Base-by-base conservation (phyloP, 2,888 invertebrate species). In the Drosophila ustulata region DNA sequence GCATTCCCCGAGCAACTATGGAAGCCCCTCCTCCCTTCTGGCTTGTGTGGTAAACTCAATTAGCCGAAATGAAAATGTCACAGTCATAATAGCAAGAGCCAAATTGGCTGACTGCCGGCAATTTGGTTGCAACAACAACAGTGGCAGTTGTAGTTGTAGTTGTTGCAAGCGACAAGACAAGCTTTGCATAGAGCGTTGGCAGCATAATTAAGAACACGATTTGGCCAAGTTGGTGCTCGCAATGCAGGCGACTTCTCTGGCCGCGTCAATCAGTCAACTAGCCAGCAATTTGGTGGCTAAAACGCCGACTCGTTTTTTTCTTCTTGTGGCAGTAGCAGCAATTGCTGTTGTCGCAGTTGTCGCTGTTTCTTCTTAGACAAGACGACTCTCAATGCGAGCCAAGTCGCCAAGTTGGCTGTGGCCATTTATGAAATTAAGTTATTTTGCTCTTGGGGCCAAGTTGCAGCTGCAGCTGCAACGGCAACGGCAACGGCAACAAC, bases 381-480 rank as follows among this genome's bases (percentile, higher is more conserved):
- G 71, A 56, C 70, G 43, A 34, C 59, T 66, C 45, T 32, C 32
- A 56, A 52, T 64, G 28, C 46, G 65, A 39, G 46, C 30, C 55
- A 58, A 41, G 49, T 18, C 45, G 47, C 18, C n/a, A 47, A 46
- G 72, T 52, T 78, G 66, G 66, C 74, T 56, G 71, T 91, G 78
- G 89, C 89, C 90, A 91, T 90, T 91, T 90, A 86, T 90, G 84
- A 91, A 90, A 90, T 90, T 86, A 90, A 90, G 91, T 91, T 90
- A 90, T 90, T 90, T 90, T 87, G 87, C 91, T 87, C 90, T 82
- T 80, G 90, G 88, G 90, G 89, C 71, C 72, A 73, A 69, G 46
- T 57, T 71, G 71, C 80, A 72, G 71, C 61, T 71, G 71, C 67
- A 59, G 55, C 43, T 32, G 25, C 37, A 57, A 32, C 59, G 23